Evolutionary conservation across 2,888 invertebrate species (phyloP).

Genomic region (Platycheirus albimanus): DNA sequence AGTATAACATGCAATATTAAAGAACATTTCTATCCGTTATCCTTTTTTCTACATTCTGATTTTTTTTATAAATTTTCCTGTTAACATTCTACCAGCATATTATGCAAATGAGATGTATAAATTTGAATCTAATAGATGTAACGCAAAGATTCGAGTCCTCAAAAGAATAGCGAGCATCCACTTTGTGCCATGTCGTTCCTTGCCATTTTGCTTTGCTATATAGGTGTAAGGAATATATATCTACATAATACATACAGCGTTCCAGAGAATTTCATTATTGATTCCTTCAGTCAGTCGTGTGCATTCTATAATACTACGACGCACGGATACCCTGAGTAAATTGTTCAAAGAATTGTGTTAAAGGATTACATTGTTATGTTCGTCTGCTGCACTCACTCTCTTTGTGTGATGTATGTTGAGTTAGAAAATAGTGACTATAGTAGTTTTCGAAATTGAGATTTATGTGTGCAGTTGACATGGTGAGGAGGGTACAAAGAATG

Average conservation of each 20-base stretch:
- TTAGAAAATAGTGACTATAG: neutral
- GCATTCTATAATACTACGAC: slow-evolving; percentile 37
- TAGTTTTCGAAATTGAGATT: slow-evolving; percentile 16
- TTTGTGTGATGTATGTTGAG: neutral
- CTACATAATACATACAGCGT: neutral
- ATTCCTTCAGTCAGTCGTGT: slow-evolving; percentile 52
- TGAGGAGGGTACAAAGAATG: too few species aligned
- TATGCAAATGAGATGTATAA: slow-evolving; percentile 69
- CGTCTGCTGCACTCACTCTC: neutral
- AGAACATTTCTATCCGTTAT: too few species aligned
- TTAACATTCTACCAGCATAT: slow-evolving; percentile 59
- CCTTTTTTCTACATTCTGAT: slow-evolving; percentile 36
- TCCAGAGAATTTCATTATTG: slow-evolving; percentile 45
- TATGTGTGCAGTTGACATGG: slow-evolving; percentile 17
- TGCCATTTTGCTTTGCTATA: neutral
- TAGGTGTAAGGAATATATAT: neutral
- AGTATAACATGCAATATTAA: too few species aligned
- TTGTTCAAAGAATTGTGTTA: slow-evolving; percentile 53
- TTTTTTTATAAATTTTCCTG: too few species aligned
- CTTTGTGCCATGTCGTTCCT: neutral
- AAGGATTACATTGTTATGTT: slow-evolving; percentile 25
- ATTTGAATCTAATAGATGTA: slow-evolving; percentile 68
- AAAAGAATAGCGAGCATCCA: slow-evolving; percentile 51
- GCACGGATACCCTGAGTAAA: slow-evolving; percentile 40
- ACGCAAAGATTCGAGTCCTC: slow-evolving; percentile 65